Base-by-base conservation (phyloP, 2,113 vertebrate genomes). In the Cynoglossus semilaevis region DNA sequence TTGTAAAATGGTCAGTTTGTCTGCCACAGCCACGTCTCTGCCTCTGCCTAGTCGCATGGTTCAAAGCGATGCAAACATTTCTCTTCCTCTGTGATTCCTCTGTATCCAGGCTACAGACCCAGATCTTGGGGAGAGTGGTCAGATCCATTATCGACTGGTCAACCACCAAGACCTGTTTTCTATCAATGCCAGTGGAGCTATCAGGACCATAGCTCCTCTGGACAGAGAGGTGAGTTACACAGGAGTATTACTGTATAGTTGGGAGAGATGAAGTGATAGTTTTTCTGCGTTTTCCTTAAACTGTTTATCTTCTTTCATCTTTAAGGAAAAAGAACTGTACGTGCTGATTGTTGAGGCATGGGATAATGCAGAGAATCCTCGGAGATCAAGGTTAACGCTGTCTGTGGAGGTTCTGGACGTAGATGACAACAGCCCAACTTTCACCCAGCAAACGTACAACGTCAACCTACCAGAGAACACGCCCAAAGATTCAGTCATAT, bases 351-450 rank as follows among this genome's bases (percentile, higher is more conserved):
- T 98, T 6, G 92, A 96, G 87, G 97, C 95, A 1, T 93, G 90
- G 0, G 97, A 99, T 1, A 92, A 94, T 7, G 96, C 93, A 0
- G 80, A 72, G 1, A 93, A 98, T 66, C 94, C 95, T 0, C 93
- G 96, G 1, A 90, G 87, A 16, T 88, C 95, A 45, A 88, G 91
- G 0, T 18, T 95, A 1, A 92, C 90, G 0, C 56, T 99, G 53
- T 88, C 86, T 0, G 72, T 99, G 79, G 92, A 85, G 4, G 93
- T 99, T 43, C 83, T 95, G 80, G 97, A 99, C 9, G 91, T 99
- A 0, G 94, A 99, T 14, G 97, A 99, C 84, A 99, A 99, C 70
- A 97, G 94, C 58, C 97, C 97, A 0, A 81, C 93, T 15, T 99
- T 99, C 62, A 91, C 88, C 29, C 95, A 96, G 11, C 44, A 91